phyloP scores from a whole-genome alignment of 2,888 invertebrate genomes.

The Limnephilus lunatus region DNA sequence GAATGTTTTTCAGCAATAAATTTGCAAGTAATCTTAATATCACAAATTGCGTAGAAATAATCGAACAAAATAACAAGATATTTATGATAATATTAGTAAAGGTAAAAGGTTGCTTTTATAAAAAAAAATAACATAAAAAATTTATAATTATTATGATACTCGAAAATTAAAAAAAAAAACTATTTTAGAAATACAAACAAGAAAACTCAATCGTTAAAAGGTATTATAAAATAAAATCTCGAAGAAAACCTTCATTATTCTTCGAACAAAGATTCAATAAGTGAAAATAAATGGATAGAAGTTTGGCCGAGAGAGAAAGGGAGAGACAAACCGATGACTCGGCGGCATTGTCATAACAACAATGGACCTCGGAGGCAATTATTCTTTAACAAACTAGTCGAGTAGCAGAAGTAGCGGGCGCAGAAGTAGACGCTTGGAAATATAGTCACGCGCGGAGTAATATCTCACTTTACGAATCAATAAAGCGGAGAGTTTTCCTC shows the following conservation, averaged over 20 bases:
- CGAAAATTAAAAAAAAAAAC: neutral
- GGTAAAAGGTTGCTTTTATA: too few relatives aligned
- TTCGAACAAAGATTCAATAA: constrained; percentile 13
- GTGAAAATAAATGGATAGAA: constrained; percentile 13
- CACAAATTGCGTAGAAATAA: too few relatives aligned
- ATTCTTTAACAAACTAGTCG: constrained; percentile 44
- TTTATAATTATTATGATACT: too few relatives aligned
- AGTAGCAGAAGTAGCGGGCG: constrained; percentile 11
- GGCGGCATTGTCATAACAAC: constrained; percentile 27
- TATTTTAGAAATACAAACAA: neutral
- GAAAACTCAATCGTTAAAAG: neutral
- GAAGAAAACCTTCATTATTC: neutral
- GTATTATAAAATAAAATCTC: neutral
- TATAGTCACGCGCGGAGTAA: constrained; percentile 46
- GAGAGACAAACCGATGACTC: constrained; percentile 24
- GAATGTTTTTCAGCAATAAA: too few relatives aligned
- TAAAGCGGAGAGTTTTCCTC: constrained; percentile 57
- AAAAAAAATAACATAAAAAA: too few relatives aligned
- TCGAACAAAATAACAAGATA: too few relatives aligned
- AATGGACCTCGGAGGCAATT: constrained; percentile 40
- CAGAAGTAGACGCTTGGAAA: constrained; percentile 29
- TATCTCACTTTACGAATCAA: constrained; percentile 61
- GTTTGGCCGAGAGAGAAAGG: neutral
- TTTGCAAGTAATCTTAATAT: too few relatives aligned
- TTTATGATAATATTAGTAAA: too few relatives aligned